A percentile compares a stretch with the other conserved stretches of the same genome.
phyloP scores from a whole-genome alignment of 2,113 vertebrate species.

The Neodontobutis hainanensis region DNA sequence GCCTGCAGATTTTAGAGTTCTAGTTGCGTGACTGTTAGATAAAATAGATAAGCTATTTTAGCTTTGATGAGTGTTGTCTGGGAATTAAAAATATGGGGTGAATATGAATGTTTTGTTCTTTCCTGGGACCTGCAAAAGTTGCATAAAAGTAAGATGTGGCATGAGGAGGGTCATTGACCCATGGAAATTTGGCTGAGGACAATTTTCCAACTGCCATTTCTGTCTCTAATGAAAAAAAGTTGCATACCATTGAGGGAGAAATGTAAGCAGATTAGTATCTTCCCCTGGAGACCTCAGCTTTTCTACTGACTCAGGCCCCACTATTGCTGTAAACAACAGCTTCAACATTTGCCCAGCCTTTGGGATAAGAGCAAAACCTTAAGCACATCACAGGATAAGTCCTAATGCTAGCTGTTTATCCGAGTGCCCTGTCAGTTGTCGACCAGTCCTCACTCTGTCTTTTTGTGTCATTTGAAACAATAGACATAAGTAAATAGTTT shows the following conservation, averaged over 20 bases:
- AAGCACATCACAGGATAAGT: conserved; percentile 50
- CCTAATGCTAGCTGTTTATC: conserved; percentile 10
- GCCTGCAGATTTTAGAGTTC: neutral
- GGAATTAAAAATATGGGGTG: neutral
- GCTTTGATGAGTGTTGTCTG: neutral
- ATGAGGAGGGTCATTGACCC: conserved; percentile 32
- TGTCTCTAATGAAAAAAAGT: conserved; percentile 63
- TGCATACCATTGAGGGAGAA: conserved; percentile 70
- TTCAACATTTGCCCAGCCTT: conserved; percentile 46
- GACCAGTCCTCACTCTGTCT: too few relatives aligned
- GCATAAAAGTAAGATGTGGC: conserved; percentile 16
- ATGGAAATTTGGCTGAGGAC: conserved; percentile 79
- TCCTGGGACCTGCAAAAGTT: neutral
- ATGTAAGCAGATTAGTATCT: conserved; percentile 79
- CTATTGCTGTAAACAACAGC: conserved; percentile 55
- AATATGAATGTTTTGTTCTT: neutral
- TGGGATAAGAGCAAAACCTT: conserved; percentile 42
- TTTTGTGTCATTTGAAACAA: neutral
- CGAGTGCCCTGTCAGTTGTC: conserved; percentile 1
- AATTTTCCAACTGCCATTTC: conserved; percentile 70
- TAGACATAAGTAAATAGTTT: conserved; percentile 6
- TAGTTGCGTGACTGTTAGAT: neutral
- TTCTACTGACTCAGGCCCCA: conserved; percentile 48
- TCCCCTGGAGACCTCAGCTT: conserved; percentile 38
- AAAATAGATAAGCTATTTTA: neutral